Evolutionary conservation across 2,113 vertebrate genomes (phyloP), one percentile per base, ranked within the genome.

Genomic region (Mugil cephalus): DNA sequence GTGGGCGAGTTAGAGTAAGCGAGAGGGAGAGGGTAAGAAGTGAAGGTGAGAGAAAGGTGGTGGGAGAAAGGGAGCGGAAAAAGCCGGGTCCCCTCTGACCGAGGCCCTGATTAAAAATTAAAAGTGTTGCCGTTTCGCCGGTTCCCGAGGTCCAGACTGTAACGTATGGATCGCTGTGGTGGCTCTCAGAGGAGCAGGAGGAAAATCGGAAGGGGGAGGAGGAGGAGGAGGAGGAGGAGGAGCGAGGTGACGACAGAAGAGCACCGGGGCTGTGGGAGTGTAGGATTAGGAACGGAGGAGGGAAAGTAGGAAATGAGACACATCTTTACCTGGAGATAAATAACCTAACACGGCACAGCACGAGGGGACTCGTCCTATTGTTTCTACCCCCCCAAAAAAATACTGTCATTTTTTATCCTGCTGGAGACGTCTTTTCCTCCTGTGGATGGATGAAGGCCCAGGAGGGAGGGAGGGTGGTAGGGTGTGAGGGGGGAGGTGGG

Each of bases 81-180:
- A 74, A 76, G 59, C 51, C 83, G 52, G 77, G 62, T 91, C 92
- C 83, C 92, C 50, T 62, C 75, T 85, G 87, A 82, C 84, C 15
- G n/a, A 70, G 75, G 70, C 65, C 77, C 86, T 93, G 90, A 92
- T 93, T 93, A 91, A 90, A 94, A 91, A 89, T 90, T 83, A 71
- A 89, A 86, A 87, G 70, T 75, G 73, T 88, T 87, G 75, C 83
- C 55, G 45, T 88, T 90, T 40, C 11, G 40, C 61, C 43, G 62
- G 68, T 85, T 83, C 58, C 80, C 79, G 72, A 72, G 77, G 80
- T 83, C 54, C 19, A 18, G 66, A 63, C 78, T 55, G 73, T 82
- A 86, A 74, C 66, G 75, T 74, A 82, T 75, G 79, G 82, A 83
- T 65, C 76, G 69, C 69, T 74, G 86, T 79, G 83, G 76, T 68